These are phyloP conservation scores for Agrochola circellaris DNA, from an alignment of 2,888 invertebrate species.

Conservation along the genomic window DNA sequence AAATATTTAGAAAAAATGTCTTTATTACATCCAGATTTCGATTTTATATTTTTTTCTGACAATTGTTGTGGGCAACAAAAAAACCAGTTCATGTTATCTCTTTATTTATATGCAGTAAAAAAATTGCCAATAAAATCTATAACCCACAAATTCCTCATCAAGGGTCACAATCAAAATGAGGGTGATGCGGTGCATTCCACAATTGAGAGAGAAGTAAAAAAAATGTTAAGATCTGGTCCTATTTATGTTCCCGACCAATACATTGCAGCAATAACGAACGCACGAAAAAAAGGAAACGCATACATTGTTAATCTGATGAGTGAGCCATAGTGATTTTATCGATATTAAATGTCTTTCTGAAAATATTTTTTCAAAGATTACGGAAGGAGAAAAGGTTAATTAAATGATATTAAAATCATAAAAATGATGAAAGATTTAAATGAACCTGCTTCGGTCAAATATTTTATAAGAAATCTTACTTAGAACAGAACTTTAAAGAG, in stretches of 20 bases:
- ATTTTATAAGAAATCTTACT: no score
- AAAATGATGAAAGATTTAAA: no score
- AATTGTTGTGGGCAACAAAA: not conserved
- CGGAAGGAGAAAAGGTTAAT: not conserved
- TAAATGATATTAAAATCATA: no score
- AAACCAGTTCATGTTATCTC: not conserved
- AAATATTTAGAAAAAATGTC: constrained; percentile 8
- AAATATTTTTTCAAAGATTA: no score
- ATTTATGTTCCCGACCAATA: not conserved
- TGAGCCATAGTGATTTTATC: not conserved
- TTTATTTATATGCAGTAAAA: no score
- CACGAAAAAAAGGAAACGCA: not conserved
- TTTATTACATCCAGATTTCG: not conserved
- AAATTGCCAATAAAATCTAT: no score
- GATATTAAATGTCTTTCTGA: not conserved
- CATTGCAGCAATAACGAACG: not conserved
- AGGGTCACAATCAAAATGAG: not conserved
- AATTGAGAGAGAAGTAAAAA: not conserved
- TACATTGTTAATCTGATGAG: not conserved
- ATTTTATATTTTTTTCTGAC: not conserved
- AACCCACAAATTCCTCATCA: not conserved
- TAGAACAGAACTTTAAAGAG: no score
- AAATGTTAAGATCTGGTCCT: not conserved
- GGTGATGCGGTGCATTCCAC: not conserved
- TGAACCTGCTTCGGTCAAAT: no score